Conservation (phyloP, 2,113 vertebrate species). For the Pterocles orientalis region DNA sequence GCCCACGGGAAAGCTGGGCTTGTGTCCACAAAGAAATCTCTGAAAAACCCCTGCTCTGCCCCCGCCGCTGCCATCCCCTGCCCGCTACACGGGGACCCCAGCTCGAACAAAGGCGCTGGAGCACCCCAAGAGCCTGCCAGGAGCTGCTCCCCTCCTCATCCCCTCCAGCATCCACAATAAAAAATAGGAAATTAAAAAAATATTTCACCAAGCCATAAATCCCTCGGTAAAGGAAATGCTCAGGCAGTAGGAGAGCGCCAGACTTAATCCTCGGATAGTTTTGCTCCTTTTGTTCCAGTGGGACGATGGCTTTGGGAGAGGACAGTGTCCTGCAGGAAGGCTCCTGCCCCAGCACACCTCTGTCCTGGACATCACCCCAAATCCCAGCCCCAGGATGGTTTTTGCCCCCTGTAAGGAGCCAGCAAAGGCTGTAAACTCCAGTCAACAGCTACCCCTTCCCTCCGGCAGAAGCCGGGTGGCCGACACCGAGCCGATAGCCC, state of each 20-base stretch:
- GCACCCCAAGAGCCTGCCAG: neutral
- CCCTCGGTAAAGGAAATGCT: neutral
- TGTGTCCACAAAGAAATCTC: neutral
- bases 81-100: neutral
- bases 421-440: neutral
- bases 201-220: neutral
- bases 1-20: neutral
- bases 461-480: neutral
- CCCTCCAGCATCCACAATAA: neutral
- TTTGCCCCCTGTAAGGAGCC: neutral
- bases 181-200: neutral
- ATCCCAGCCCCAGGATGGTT: neutral
- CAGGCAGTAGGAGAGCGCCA: neutral
- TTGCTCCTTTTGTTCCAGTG: neutral
- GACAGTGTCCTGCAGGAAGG: rapidly evolving
- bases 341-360: neutral
- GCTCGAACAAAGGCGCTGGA: rapidly evolving
- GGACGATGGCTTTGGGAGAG: rapidly evolving
- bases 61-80: neutral
- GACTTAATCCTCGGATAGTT: neutral
- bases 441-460: neutral
- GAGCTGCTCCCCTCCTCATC: neutral
- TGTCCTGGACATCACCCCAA: neutral
- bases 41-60: neutral
- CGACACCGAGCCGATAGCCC: neutral